Percentiles rank a stretch among this genome's conserved stretches.
Conservation (phyloP, 2,797 vertebrate genomes). For the Caiman crocodilus region DNA sequence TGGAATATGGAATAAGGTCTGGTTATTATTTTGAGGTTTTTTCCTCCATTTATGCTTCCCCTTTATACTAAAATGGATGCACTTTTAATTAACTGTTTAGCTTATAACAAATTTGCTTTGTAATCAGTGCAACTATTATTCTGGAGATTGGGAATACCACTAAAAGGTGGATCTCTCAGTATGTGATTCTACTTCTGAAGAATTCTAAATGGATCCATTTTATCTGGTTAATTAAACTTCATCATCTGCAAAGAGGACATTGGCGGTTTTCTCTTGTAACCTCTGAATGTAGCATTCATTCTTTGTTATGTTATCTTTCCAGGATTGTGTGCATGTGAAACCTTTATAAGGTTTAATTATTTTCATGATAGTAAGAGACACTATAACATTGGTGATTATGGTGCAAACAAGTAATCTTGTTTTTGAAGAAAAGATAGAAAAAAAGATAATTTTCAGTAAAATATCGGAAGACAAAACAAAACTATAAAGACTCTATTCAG, state of each 20-base stretch:
- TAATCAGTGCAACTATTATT: background rate
- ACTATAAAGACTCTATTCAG: background rate
- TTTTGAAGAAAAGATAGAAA: background rate
- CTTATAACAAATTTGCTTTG: background rate
- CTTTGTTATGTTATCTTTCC: background rate
- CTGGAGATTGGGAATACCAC: background rate
- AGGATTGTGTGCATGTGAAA: background rate
- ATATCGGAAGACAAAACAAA: background rate
- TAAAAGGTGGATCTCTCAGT: background rate
- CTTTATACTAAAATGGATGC: background rate
- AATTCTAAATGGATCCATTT: background rate
- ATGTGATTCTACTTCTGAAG: background rate
- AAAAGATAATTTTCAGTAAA: background rate
- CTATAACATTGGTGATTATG: background rate
- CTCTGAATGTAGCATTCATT: background rate
- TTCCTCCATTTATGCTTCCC: background rate
- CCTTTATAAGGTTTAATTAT: background rate
- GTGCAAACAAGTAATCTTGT: background rate
- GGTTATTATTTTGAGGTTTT: fast-evolving
- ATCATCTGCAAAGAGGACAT: background rate
- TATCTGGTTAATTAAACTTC: background rate
- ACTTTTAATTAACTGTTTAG: background rate
- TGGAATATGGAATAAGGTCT: background rate
- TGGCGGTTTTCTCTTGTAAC: background rate
- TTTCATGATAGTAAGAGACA: background rate